Evolutionary conservation across 2,888 invertebrate species (phyloP).

Genomic region (Diloba caeruleocephala): DNA sequence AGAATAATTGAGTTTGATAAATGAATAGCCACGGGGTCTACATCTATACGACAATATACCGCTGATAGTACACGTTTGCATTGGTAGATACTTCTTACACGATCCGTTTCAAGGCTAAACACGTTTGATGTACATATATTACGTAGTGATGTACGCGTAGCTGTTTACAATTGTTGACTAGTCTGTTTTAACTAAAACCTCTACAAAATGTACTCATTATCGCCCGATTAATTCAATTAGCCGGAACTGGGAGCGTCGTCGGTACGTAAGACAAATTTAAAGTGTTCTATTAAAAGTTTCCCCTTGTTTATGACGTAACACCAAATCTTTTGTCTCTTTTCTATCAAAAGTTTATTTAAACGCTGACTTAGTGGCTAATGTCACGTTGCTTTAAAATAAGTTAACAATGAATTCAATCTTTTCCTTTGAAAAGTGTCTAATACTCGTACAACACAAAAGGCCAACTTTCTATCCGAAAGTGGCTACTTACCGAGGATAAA

Average conservation of each 20-base stretch:
- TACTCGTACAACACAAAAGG: conserved; percentile 63
- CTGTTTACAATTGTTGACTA: conserved; percentile 13
- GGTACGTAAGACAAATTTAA: conserved; percentile 62
- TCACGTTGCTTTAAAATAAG: conserved; percentile 64
- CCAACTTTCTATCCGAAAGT: conserved; percentile 56
- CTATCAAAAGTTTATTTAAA: conserved; percentile 65
- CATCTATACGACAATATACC: conserved; percentile 18
- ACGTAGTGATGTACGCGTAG: neutral
- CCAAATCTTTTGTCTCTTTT: conserved; percentile 60
- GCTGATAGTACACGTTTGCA: conserved; percentile 8
- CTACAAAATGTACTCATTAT: conserved; percentile 43
- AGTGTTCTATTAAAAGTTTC: conserved; percentile 70
- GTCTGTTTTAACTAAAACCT: conserved; percentile 42
- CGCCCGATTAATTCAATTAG: conserved; percentile 49
- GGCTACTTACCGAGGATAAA: conserved; percentile 50
- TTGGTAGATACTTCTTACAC: conserved; percentile 20
- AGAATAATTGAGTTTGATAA: too few relatives aligned
- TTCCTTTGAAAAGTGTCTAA: conserved; percentile 62
- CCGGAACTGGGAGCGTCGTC: conserved; percentile 45
- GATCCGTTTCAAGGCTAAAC: conserved; percentile 33
- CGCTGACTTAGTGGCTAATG: conserved; percentile 67
- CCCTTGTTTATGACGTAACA: conserved; percentile 64
- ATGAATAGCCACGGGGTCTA: too few relatives aligned
- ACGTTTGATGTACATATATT: conserved; percentile 24
- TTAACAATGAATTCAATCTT: conserved; percentile 69